A percentile compares a stretch with the other conserved stretches of the same genome.
Conservation (phyloP, 2,888 invertebrate genomes). For the Calameuta idolon region DNA sequence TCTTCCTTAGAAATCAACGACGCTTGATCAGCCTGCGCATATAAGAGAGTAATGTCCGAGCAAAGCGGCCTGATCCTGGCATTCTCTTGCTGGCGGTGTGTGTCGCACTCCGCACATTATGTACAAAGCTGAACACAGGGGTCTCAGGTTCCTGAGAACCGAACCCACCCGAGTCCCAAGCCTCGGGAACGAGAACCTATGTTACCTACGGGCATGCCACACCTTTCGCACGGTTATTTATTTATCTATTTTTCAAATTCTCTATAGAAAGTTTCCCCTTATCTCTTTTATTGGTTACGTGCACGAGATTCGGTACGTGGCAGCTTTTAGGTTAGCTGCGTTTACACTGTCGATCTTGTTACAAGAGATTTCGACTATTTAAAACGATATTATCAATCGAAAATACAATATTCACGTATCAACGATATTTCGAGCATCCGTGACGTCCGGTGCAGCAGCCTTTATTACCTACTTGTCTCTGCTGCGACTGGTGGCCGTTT, state of each 20-base stretch:
- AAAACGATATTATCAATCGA: not conserved
- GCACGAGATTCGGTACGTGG: not conserved
- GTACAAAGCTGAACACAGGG: slow-evolving; percentile 39
- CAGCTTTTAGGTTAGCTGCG: not conserved
- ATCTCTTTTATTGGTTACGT: not conserved
- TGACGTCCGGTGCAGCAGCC: not conserved
- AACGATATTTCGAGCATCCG: not conserved
- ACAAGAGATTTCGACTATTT: not conserved
- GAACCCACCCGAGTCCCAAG: slow-evolving; percentile 31
- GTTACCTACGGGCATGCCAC: slow-evolving; percentile 30
- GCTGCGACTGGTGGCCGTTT: not conserved
- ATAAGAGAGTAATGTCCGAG: slow-evolving; percentile 18
- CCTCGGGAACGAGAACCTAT: not conserved
- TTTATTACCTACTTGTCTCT: not conserved
- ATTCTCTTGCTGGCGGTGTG: not conserved
- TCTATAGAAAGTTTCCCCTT: not conserved
- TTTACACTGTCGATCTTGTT: not conserved
- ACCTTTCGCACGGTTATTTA: slow-evolving; percentile 50
- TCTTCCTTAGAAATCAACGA: not conserved
- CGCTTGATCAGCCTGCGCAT: slow-evolving; percentile 17
- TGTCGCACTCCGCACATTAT: slow-evolving; percentile 26
- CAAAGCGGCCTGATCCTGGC: slow-evolving; percentile 15
- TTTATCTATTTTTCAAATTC: not conserved
- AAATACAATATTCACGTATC: not conserved
- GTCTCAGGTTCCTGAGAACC: slow-evolving; percentile 59